These are phyloP conservation scores for Euplagia quadripunctaria DNA, from an alignment of 2,888 invertebrate genomes.

Conservation along the genomic window DNA sequence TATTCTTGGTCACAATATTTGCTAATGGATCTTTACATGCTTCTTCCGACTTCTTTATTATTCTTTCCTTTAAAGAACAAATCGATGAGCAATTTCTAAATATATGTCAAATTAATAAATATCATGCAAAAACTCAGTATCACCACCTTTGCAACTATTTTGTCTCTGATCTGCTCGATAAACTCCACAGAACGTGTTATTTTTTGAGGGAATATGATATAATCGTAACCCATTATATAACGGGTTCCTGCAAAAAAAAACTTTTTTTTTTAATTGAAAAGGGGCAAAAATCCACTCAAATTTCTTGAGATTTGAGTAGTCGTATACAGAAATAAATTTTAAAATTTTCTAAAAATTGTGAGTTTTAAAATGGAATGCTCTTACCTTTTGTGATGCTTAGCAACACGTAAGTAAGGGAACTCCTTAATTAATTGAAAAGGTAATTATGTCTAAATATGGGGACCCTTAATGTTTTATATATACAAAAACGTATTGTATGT, in stretches of 20 bases:
- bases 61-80: not conserved
- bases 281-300: no score
- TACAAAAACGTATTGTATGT: constrained; percentile 21
- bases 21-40: not conserved
- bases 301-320: not conserved
- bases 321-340: not conserved
- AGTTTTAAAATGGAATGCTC: constrained; percentile 32
- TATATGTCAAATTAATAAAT: not conserved
- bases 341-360: constrained; percentile 10
- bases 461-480: constrained; percentile 56
- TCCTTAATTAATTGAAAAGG: constrained; percentile 32
- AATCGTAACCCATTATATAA: not conserved
- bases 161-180: not conserved
- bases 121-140: not conserved
- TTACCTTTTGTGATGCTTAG: constrained; percentile 51
- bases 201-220: not conserved
- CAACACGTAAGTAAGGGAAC: constrained; percentile 35
- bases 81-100: not conserved
- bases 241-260: not conserved
- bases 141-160: not conserved
- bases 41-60: not conserved
- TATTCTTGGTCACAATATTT: not conserved
- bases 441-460: constrained; percentile 64
- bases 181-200: not conserved
- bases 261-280: no score